Evolutionary conservation across 2,888 invertebrate species (phyloP).

Genomic region (Ectobius pallidus): DNA sequence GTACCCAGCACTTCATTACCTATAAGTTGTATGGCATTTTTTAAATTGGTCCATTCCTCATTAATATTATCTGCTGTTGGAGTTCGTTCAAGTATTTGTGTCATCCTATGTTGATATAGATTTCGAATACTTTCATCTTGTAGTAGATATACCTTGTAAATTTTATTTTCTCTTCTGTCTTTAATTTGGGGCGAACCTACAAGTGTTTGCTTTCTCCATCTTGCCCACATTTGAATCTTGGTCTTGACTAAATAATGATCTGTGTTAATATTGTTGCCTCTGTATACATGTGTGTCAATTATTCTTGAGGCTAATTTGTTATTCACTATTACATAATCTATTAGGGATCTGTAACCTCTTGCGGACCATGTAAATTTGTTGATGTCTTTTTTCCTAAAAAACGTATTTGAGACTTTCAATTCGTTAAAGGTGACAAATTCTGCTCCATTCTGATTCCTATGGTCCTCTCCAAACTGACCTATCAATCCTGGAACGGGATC

Average conservation of each 20-base stretch:
- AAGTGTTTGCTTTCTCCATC: too few species aligned
- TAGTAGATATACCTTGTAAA: too few species aligned
- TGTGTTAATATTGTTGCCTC: neutral
- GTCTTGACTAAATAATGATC: neutral
- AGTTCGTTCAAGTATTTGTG: too few species aligned
- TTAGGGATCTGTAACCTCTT: too few species aligned
- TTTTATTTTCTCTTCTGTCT: too few species aligned
- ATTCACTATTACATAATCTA: neutral
- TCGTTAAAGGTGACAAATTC: neutral
- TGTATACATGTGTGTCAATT: neutral
- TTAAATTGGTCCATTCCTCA: too few species aligned
- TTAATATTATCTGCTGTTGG: too few species aligned
- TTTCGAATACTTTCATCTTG: too few species aligned
- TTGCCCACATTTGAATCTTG: neutral
- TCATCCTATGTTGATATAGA: too few species aligned
- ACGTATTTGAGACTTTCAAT: neutral
- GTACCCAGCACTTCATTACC: too few species aligned
- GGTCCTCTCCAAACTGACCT: neutral
- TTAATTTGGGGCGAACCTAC: neutral
- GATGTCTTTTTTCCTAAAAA: too few species aligned
- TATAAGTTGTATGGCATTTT: too few species aligned
- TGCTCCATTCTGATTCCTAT: neutral
- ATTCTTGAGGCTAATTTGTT: neutral
- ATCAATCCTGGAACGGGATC: neutral
- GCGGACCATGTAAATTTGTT: neutral